Evolutionary conservation across 1,140 invertebrate genomes (phyloP), one percentile per base, ranked within the genome.

Genomic region (Penaeus vannamei): DNA sequence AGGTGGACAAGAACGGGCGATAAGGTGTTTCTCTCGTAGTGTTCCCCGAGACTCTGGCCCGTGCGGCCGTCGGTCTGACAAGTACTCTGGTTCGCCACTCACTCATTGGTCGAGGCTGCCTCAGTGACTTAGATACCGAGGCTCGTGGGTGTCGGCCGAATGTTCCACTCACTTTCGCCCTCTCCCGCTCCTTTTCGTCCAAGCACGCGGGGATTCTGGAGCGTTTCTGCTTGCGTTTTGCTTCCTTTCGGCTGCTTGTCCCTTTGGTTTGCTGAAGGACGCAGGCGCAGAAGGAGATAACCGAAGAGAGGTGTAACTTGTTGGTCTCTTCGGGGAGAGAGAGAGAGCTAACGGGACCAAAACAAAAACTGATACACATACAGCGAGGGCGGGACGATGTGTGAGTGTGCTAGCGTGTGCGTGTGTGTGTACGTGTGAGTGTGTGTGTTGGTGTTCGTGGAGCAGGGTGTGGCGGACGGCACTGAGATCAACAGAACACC

Each of bases 311-410:
- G 53, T 53, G 53, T 17, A 17, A 53, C 53, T 53, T 53, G 53
- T 53, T 53, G 17, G 53, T 53, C 22, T 66, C 61, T 19, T n/a
- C 32, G 26, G 62, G 19, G 32, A n/a, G 17, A 84, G 36, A 23
- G 20, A 64, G 66, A 66, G 62, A 66, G n/a, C 61, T 84, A 84
- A 84, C 83, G 83, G 83, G n/a, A 84, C 36, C 26, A 36, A 69
- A 64, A 84, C 62, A 84, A 84, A 84, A 84, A 84, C 83, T 84
- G 83, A 29, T 84, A 84, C 83, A 84, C 83, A 84, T 84, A 66
- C 62, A 64, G 83, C 26, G 64, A 66, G 62, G 61, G 83, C 26
- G 83, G 62, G 83, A 61, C 61, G 61, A 23, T 36, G n/a, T 61
- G 59, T 64, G 82, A 36, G 82, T 84, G 61, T 62, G 82, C 64